Conservation (phyloP, 2,113 vertebrate species). For the Lathamus discolor region DNA sequence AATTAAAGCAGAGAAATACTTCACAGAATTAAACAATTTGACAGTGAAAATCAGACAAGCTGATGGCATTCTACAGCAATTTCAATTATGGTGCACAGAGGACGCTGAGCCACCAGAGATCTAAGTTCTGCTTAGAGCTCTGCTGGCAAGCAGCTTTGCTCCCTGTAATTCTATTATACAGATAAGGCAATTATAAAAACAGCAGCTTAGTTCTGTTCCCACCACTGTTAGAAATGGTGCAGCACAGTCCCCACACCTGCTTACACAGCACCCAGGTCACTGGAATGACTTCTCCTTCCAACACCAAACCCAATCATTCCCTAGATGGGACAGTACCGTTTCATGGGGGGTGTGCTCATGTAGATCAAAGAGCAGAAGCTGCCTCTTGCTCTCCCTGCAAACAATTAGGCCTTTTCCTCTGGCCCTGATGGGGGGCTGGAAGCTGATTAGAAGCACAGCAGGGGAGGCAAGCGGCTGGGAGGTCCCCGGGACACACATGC, state of each 20-base stretch:
- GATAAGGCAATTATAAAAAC: background rate
- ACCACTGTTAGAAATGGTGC: background rate
- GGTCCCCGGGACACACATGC: background rate
- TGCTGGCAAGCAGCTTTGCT: background rate
- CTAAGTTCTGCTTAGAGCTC: background rate
- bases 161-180: rapidly evolving
- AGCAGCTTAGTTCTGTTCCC: background rate
- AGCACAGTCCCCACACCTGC: background rate
- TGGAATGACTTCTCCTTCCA: background rate
- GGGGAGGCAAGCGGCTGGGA: background rate
- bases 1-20: background rate
- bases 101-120: background rate
- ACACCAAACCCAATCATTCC: rapidly evolving
- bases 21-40: background rate
- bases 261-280: background rate
- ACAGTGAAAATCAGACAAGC: background rate
- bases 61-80: background rate
- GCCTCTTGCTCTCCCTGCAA: background rate
- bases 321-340: rapidly evolving
- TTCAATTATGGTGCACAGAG: background rate
- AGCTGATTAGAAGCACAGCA: conserved; percentile 22
- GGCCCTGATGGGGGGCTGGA: background rate
- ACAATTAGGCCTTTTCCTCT: conserved; percentile 22
- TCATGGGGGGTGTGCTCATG: background rate
- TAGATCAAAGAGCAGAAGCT: background rate